These are phyloP conservation scores for Tetropium fuscum DNA, from an alignment of 2,888 invertebrate genomes.

Conservation along the genomic window DNA sequence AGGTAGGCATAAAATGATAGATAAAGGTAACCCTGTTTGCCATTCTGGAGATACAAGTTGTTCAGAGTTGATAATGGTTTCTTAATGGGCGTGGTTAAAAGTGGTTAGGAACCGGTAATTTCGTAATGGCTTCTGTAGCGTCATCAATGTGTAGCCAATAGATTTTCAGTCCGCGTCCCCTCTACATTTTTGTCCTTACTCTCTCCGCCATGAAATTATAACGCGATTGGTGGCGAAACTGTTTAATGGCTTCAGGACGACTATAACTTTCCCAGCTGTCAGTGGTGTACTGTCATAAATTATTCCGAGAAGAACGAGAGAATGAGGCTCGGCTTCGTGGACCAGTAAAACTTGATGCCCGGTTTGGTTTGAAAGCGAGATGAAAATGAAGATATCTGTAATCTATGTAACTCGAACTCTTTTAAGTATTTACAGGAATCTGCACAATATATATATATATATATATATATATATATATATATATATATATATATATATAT, in stretches of 20 bases:
- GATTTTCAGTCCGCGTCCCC: slow-evolving; percentile 35
- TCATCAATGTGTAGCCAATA: slow-evolving; percentile 48
- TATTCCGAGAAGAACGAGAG: slow-evolving; percentile 30
- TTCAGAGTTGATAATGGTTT: slow-evolving; percentile 36
- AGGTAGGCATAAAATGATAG: too few relatives aligned
- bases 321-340: slow-evolving; percentile 10
- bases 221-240: slow-evolving; percentile 43
- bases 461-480: too few relatives aligned
- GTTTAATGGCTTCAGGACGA: slow-evolving; percentile 27
- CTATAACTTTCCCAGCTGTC: slow-evolving; percentile 50
- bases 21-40: too few relatives aligned
- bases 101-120: slow-evolving; percentile 48
- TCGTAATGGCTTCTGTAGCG: slow-evolving; percentile 55
- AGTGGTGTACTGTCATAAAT: slow-evolving; percentile 48
- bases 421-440: too few relatives aligned
- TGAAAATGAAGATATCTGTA: slow-evolving; percentile 12
- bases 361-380: slow-evolving; percentile 4
- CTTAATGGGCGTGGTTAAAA: slow-evolving; percentile 40
- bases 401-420: too few relatives aligned
- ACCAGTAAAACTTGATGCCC: slow-evolving; percentile 12
- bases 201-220: slow-evolving; percentile 21
- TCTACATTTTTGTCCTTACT: slow-evolving; percentile 27
- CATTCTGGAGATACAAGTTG: slow-evolving; percentile 18
- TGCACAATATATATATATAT: too few relatives aligned
- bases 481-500: too few relatives aligned